phyloP scores from a whole-genome alignment of 2,113 vertebrate species.

The Alectura lathami region DNA sequence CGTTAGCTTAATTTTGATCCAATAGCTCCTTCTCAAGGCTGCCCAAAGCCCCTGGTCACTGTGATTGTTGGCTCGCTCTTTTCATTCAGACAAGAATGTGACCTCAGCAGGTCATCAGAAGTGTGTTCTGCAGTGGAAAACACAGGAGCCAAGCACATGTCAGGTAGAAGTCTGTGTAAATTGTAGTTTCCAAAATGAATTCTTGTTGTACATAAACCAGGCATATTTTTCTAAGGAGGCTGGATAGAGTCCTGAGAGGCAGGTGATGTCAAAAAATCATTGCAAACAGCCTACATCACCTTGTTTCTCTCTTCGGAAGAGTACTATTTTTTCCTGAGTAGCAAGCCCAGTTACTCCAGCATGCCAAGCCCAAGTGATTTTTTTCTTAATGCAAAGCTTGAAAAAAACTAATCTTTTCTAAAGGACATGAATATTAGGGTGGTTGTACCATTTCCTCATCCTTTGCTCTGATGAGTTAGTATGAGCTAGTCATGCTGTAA shows the following conservation, averaged over 20 bases:
- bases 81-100: not conserved
- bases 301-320: not conserved
- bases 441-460: not conserved
- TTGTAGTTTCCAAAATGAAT: not conserved
- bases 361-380: not conserved
- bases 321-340: not conserved
- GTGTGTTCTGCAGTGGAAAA: not conserved
- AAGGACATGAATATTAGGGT: not conserved
- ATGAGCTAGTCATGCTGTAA: not conserved
- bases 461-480: not conserved
- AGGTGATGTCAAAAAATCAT: not conserved
- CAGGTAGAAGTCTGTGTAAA: not conserved
- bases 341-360: not conserved
- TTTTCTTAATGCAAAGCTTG: not conserved
- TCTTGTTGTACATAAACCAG: not conserved
- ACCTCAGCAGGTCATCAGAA: not conserved
- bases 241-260: not conserved
- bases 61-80: not conserved
- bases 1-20: not conserved
- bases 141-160: not conserved
- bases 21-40: not conserved
- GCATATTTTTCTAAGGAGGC: not conserved
- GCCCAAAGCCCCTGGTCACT: not conserved
- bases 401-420: not conserved
- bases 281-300: not conserved